Conservation (phyloP, 2,113 vertebrate genomes). For the Pandion haliaetus region DNA sequence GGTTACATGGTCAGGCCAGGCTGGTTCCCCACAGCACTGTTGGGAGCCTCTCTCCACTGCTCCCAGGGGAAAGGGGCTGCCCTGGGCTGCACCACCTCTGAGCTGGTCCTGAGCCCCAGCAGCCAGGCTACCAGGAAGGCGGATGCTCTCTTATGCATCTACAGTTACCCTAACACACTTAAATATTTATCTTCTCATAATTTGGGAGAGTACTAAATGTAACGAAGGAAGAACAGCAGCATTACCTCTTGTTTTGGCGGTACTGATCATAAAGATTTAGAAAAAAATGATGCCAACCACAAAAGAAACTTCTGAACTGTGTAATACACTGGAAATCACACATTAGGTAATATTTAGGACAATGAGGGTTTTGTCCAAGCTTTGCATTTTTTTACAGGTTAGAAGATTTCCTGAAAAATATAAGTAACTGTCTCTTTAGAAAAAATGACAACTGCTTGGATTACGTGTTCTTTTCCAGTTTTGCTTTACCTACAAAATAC, state of each 20-base stretch:
- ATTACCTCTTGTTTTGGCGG: not conserved
- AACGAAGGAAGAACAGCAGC: not conserved
- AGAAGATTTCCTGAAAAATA: not conserved
- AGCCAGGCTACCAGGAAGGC: not conserved
- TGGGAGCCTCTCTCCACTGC: accelerated
- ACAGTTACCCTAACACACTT: not conserved
- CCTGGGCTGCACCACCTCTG: not conserved
- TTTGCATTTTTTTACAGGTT: not conserved
- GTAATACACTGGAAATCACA: not conserved
- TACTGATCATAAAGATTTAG: not conserved
- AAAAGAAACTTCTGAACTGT: not conserved
- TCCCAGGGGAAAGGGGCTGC: not conserved
- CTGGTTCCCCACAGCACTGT: accelerated
- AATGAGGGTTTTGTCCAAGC: not conserved
- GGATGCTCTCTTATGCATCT: not conserved
- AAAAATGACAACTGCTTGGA: not conserved
- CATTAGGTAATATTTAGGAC: not conserved
- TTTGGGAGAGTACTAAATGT: not conserved
- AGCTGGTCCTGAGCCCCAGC: not conserved
- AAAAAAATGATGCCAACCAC: not conserved
- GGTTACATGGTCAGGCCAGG: accelerated
- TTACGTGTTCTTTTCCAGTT: not conserved
- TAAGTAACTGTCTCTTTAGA: not conserved
- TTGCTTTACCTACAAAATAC: not conserved
- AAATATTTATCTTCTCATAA: not conserved